A percentile compares a stretch with the other conserved stretches of the same genome.
Evolutionary conservation across 2,888 invertebrate genomes (phyloP).

Genomic region (Embidobia sp.): DNA sequence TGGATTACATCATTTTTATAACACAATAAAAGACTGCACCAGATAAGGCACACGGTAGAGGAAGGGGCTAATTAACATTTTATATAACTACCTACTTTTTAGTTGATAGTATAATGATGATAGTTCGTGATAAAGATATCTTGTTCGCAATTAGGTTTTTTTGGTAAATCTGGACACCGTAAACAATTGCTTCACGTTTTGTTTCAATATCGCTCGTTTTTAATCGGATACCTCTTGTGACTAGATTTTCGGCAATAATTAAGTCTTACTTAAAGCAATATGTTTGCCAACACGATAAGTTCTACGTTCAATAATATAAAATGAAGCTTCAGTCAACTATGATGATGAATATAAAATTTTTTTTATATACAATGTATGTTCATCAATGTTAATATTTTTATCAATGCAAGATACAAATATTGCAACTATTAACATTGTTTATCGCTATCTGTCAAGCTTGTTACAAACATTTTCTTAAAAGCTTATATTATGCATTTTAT

Average conservation of each 20-base stretch:
- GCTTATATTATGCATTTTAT: background rate
- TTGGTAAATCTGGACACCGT: background rate
- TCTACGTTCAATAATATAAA: slow-evolving; percentile 28
- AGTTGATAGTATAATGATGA: slow-evolving; percentile 22
- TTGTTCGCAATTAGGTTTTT: slow-evolving; percentile 1
- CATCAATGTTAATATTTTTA: background rate
- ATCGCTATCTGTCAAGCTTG: slow-evolving; percentile 1
- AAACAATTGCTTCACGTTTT: background rate
- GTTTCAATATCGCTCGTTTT: background rate
- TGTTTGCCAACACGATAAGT: background rate
- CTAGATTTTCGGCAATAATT: slow-evolving; percentile 38
- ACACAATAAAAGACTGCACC: slow-evolving; percentile 14
- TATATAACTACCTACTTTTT: slow-evolving; percentile 40
- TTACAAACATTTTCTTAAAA: slow-evolving; percentile 1
- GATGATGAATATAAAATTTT: background rate
- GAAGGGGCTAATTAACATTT: slow-evolving; percentile 43
- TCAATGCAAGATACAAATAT: background rate
- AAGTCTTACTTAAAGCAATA: slow-evolving; percentile 39
- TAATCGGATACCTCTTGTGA: slow-evolving; percentile 16
- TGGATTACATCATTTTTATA: slow-evolving; percentile 23
- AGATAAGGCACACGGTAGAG: slow-evolving; percentile 16
- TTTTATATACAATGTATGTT: slow-evolving; percentile 1
- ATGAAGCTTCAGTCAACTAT: slow-evolving; percentile 37
- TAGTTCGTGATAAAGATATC: slow-evolving; percentile 4
- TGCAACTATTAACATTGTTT: slow-evolving; percentile 1